Conservation (phyloP, 1,140 invertebrate genomes). For the Drosophila sp. region DNA sequence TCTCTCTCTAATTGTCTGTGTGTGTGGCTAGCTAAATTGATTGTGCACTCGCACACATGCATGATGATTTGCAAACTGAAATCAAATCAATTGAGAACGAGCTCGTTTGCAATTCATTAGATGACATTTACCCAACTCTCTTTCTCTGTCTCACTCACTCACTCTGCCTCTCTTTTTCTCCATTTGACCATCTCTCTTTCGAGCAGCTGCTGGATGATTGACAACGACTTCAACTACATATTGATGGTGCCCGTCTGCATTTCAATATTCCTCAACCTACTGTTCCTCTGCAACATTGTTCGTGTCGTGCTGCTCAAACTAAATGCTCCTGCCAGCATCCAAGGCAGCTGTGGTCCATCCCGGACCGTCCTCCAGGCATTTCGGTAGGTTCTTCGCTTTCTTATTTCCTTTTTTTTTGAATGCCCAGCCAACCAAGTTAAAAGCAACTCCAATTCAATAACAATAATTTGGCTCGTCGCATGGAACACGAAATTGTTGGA, state of each 20-base stretch:
- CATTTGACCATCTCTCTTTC: too few species aligned
- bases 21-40: slow-evolving; percentile 17
- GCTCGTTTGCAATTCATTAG: slow-evolving; percentile 57
- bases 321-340: slow-evolving; percentile 87
- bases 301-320: slow-evolving; percentile 95
- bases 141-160: not conserved
- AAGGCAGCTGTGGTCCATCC: slow-evolving; percentile 87
- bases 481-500: slow-evolving; percentile 19
- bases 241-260: slow-evolving; percentile 91
- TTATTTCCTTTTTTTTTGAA: not conserved
- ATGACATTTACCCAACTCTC: slow-evolving; percentile 36
- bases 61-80: slow-evolving; percentile 28
- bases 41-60: slow-evolving; percentile 29
- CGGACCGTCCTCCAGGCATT: slow-evolving; percentile 91
- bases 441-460: slow-evolving; percentile 53
- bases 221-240: slow-evolving; percentile 89
- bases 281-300: slow-evolving; percentile 97
- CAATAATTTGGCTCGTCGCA: slow-evolving; percentile 28
- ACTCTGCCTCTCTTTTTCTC: not conserved
- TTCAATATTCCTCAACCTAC: slow-evolving; percentile 93
- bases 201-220: slow-evolving; percentile 93
- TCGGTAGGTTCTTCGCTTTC: slow-evolving; percentile 85
- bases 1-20: slow-evolving; percentile 1
- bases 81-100: slow-evolving; percentile 39
- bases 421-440: slow-evolving; percentile 10